phyloP scores from a whole-genome alignment of 2,888 invertebrate genomes.

The Clanis bilineata region DNA sequence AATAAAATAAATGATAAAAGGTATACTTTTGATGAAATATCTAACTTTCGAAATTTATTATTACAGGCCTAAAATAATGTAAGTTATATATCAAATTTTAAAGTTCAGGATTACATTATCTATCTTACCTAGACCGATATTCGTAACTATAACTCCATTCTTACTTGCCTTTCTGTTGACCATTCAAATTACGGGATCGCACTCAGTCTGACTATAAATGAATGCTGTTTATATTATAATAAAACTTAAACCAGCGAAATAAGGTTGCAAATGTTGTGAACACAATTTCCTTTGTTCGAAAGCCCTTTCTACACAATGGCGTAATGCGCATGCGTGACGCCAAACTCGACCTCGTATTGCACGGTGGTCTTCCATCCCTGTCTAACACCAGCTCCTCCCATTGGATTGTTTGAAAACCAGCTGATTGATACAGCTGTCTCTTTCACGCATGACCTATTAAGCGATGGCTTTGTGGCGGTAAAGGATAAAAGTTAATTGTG shows the following conservation, averaged over 20 bases:
- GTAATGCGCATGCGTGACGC: conserved; percentile 46
- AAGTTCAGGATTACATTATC: too few relatives aligned
- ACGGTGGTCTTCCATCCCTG: conserved; percentile 34
- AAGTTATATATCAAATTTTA: too few relatives aligned
- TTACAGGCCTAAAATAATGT: too few relatives aligned
- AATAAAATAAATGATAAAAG: too few relatives aligned
- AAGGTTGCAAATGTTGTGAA: conserved; percentile 5
- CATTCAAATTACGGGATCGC: conserved; percentile 1
- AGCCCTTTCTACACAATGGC: conserved; percentile 41
- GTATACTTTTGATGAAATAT: too few relatives aligned
- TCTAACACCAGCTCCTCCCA: conserved; percentile 29
- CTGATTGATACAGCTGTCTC: conserved; percentile 27
- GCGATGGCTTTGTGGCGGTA: conserved; percentile 22
- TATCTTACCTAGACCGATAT: background rate
- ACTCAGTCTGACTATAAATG: background rate
- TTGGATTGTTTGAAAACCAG: conserved; percentile 24
- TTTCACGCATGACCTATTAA: conserved; percentile 30
- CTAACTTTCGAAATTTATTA: too few relatives aligned
- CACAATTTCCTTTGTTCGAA: conserved; percentile 47
- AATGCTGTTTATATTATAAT: background rate
- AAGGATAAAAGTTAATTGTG: conserved; percentile 11
- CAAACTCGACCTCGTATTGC: conserved; percentile 46
- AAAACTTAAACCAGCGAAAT: background rate
- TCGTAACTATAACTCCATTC: background rate
- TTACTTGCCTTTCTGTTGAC: background rate